phyloP scores from a whole-genome alignment of 2,888 invertebrate species.

The Pocota personata region DNA sequence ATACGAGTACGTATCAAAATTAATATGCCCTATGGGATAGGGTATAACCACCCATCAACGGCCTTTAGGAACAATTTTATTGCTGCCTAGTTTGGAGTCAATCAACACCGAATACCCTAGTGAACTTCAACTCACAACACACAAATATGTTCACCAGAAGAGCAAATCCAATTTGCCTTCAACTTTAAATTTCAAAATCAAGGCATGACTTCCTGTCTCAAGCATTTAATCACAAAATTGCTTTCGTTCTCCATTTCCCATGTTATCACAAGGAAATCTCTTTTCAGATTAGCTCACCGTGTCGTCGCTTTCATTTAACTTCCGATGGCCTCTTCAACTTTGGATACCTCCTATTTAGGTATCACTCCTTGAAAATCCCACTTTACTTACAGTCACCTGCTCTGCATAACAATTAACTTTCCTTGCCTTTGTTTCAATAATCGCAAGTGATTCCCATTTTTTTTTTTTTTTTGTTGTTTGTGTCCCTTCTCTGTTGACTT shows the following conservation, averaged over 20 bases:
- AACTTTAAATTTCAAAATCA: neutral
- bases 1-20: too few relatives aligned
- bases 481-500: conserved; percentile 18
- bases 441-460: conserved; percentile 47
- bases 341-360: conserved; percentile 10
- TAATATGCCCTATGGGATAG: too few relatives aligned
- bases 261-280: neutral
- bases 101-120: too few relatives aligned
- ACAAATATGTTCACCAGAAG: too few relatives aligned
- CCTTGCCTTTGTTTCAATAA: conserved; percentile 54
- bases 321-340: conserved; percentile 20
- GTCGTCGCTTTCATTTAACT: neutral
- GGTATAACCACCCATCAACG: too few relatives aligned
- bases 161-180: too few relatives aligned
- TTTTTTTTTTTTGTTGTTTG: neutral
- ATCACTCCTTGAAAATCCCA: conserved; percentile 34
- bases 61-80: too few relatives aligned
- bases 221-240: conserved; percentile 43
- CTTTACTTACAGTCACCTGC: conserved; percentile 51
- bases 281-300: conserved; percentile 4
- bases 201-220: neutral
- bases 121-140: too few relatives aligned
- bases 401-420: conserved; percentile 69
- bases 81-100: too few relatives aligned
- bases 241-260: conserved; percentile 15